Base-by-base conservation (phyloP, 2,797 vertebrate species). In the Peromyscus nudipes region DNA sequence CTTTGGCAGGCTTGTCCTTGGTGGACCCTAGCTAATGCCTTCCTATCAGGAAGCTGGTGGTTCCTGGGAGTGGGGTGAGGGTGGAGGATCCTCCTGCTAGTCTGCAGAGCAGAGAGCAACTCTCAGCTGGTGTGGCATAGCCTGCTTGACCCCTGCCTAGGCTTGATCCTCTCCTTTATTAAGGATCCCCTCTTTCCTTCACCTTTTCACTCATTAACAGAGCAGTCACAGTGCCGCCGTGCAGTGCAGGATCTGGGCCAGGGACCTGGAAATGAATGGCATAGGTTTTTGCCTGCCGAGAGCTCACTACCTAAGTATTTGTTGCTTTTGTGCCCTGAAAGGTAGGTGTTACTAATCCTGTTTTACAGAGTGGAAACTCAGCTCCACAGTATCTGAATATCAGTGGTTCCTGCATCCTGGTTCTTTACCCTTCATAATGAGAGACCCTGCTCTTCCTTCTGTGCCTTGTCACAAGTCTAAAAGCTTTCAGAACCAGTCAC, bases 61-160 rank as follows among this genome's bases (percentile, higher is more conserved):
- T 83, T 96, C 92, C 6, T 27, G 12, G 7, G 65, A 13, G 19
- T 86, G 21, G 31, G 13, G 6, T 86, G 31, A 31, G 31, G 0
- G 34, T 67, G 62, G 77, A 73, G 65, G 49, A 95, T 80, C 77
- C 60, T 40, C 19, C 77, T 69, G 88, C 79, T 55, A 34, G 67
- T 84, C n/a, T 89, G 79, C 40, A 37, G 79, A 92, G 77, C 8
- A 46, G 81, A 92, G 27, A 69, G 65, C 81, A 23, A 69, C 64
- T 67, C 27, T 60, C 60, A 49, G 69, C 88, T 76, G 27, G 84
- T 0, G 0, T 29, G 27, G 71, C 40, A 37, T 9, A 46, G 92
- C 82, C 84, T 25, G 60, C 67, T 82, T 77, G 95, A 92, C n/a
- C 64, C 90, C 86, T 60, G 80, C 96, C 93, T 89, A 91, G 82